Evolutionary conservation across 2,113 vertebrate species (phyloP), one percentile per base, ranked within the genome.

Genomic region (Tympanuchus pallidicinctus): DNA sequence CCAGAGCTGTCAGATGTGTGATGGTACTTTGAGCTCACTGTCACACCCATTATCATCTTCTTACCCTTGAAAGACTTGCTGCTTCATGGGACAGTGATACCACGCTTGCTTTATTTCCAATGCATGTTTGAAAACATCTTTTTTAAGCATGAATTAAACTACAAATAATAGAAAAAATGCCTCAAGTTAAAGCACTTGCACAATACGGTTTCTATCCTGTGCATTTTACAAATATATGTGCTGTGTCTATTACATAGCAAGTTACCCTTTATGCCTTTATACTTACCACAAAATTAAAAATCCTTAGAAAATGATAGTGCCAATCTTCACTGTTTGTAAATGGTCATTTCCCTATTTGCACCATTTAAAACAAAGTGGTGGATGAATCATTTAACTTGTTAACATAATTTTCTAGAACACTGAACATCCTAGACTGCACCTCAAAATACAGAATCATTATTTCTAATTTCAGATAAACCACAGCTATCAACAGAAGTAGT

Each of bases 51-150:
- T 69, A 34, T 9, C 36, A 56, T 14, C 36, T 47, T 2, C 28
- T 8, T 3, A 43, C 8, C 8, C 16, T 50, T 63, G 19, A 18
- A 34, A 11, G 9, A 30, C 21, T 76, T 76, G 24, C 42, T 82
- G 13, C 22, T 88, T 8, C 7, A 12, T 1, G 0, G 13, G 5
- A 30, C 32, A 45, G 14, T 36, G 32, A 36, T 40, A 42, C 48
- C 10, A 32, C 22, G 8, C 11, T 76, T 0, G 0, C 2, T 72
- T 87, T 60, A 48, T 73, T 87, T 90, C n/a, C 19, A 13, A 27
- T 19, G 34, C 24, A n/a, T 11, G 36, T 73, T 77, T 69, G 5
- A 60, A 89, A 48, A 1, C 4, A 12, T 22, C 2, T 45, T 10
- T 50, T 83, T 79, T 48, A 69, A 56, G 1, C 14, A 56, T 40